Conservation (phyloP, 2,888 invertebrate genomes). For the Melieria crassipennis region DNA sequence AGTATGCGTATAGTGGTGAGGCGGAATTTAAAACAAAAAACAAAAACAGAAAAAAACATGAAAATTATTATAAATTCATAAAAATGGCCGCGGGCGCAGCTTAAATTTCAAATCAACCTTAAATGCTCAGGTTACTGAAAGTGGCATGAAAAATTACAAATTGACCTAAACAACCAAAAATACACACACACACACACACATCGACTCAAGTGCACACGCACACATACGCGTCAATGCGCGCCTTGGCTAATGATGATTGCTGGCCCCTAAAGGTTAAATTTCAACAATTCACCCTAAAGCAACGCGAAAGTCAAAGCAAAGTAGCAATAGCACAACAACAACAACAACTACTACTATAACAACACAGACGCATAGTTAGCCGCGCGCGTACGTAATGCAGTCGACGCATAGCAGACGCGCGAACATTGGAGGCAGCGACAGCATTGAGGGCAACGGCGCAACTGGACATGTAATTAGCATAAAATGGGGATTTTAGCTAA, state of each 20-base stretch:
- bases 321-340: not conserved
- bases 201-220: not conserved
- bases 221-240: not conserved
- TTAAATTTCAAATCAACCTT: not conserved
- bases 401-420: not conserved
- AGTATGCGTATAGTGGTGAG: not conserved
- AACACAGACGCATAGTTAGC: not conserved
- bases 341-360: not conserved
- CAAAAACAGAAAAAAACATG: not conserved
- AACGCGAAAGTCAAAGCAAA: constrained; percentile 15
- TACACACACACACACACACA: not conserved
- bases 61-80: not conserved
- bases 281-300: constrained; percentile 52
- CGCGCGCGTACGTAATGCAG: constrained; percentile 11
- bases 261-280: constrained; percentile 58
- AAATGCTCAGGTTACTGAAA: not conserved
- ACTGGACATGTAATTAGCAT: constrained; percentile 57
- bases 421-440: constrained; percentile 5
- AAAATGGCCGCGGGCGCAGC: not conserved
- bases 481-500: constrained; percentile 56
- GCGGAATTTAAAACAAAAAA: not conserved
- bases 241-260: constrained; percentile 56
- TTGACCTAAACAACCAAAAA: not conserved
- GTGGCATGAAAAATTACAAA: not conserved
- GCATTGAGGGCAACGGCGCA: constrained; percentile 44